A percentile compares a stretch with the other conserved stretches of the same genome.
These are phyloP conservation scores for Thysanoteuthis rhombus DNA, from an alignment of 2,888 invertebrate genomes.

Conservation along the genomic window DNA sequence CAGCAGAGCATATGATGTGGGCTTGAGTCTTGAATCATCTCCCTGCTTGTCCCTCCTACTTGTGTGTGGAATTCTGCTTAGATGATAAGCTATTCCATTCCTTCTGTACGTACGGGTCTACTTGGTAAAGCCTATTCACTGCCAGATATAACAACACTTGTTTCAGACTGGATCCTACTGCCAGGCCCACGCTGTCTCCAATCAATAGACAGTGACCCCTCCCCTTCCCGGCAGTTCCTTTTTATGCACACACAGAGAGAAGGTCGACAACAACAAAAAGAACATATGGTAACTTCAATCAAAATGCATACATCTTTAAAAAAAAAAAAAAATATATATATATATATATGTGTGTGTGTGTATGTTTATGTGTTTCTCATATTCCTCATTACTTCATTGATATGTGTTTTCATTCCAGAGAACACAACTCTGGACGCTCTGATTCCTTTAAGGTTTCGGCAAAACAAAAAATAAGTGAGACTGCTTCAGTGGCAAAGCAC, in stretches of 20 bases:
- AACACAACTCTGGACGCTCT: not conserved
- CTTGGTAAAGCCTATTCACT: slow-evolving; percentile 12
- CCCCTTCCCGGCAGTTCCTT: not conserved
- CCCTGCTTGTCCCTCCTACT: not conserved
- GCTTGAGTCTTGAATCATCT: not conserved
- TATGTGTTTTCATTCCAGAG: not conserved
- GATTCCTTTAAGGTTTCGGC: not conserved
- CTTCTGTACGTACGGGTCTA: slow-evolving; percentile 12
- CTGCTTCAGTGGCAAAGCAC: not conserved
- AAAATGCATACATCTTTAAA: not conserved
- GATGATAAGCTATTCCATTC: not conserved
- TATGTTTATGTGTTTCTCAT: not conserved
- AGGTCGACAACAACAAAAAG: not conserved
- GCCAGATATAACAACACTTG: slow-evolving; percentile 12
- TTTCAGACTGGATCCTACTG: not conserved
- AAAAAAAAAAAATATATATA: not conserved
- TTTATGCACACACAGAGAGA: not conserved
- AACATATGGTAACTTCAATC: slow-evolving; percentile 12
- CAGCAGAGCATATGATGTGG: not conserved
- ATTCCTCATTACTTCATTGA: not conserved
- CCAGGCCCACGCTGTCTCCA: not conserved
- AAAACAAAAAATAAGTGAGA: not conserved
- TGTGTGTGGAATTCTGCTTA: not conserved
- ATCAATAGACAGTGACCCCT: not conserved
- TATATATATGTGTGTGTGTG: not conserved